phyloP scores from a whole-genome alignment of 1,140 invertebrate species.

The Zaprionus kolodkinae region DNA sequence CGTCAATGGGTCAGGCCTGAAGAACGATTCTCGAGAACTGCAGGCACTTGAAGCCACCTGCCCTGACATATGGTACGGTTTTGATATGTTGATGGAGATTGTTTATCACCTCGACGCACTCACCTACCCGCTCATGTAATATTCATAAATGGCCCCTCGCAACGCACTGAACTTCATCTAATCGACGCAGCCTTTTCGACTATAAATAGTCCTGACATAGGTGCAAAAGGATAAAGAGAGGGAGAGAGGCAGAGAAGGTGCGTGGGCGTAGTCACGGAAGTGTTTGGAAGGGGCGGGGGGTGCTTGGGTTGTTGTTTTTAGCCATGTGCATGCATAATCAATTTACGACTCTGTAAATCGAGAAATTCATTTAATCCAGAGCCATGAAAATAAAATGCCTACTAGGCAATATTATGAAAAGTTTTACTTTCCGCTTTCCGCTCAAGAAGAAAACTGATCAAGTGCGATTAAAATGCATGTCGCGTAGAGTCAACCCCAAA shows the following conservation, averaged over 20 bases:
- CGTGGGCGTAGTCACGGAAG: background rate
- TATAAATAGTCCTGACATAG: conserved; percentile 59
- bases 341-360: conserved; percentile 62
- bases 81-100: conserved; percentile 55
- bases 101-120: conserved; percentile 56
- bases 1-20: conserved; percentile 3
- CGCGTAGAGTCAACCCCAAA: conserved; percentile 30
- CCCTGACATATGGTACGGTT: conserved; percentile 51
- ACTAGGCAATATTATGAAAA: conserved; percentile 48
- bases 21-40: conserved; percentile 5
- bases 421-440: conserved; percentile 34
- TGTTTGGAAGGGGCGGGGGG: too few species aligned
- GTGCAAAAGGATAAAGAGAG: background rate
- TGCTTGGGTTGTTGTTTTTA: conserved; percentile 2
- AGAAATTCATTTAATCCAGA: conserved; percentile 55
- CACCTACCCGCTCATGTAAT: conserved; percentile 54
- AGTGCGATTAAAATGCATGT: conserved; percentile 64
- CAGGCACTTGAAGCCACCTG: conserved; percentile 34
- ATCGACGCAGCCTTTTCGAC: conserved; percentile 44
- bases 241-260: background rate
- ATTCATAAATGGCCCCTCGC: conserved; percentile 61
- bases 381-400: conserved; percentile 63
- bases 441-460: conserved; percentile 51
- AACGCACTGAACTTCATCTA: conserved; percentile 58
- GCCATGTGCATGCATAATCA: conserved; percentile 68